phyloP scores from a whole-genome alignment of 2,797 vertebrate genomes.

The Chelonia mydas region DNA sequence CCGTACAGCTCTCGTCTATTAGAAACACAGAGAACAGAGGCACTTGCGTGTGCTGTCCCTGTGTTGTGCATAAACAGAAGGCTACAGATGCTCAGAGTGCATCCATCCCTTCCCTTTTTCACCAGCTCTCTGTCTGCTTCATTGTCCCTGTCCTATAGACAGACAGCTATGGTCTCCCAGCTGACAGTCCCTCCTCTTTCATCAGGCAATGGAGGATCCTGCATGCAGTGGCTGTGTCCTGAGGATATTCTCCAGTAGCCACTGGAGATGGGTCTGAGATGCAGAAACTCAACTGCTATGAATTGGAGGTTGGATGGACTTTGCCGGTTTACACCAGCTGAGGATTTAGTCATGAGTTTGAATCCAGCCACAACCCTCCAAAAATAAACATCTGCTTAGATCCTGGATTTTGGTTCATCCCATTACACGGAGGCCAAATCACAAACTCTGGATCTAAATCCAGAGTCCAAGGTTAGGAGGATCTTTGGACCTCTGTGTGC shows the following conservation, averaged over 20 bases:
- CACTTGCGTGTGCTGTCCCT: not conserved
- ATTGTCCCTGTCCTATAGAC: not conserved
- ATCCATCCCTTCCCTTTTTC: not conserved
- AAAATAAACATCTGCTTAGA: not conserved
- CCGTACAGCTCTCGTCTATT: not conserved
- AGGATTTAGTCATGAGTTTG: not conserved
- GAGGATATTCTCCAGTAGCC: not conserved
- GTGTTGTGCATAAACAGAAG: not conserved
- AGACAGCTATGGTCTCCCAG: not conserved
- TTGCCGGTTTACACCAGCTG: not conserved
- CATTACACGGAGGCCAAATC: not conserved
- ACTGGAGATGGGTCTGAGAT: rapidly evolving
- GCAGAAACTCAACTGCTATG: not conserved
- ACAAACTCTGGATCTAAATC: not conserved
- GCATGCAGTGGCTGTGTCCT: not conserved
- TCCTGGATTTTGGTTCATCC: not conserved
- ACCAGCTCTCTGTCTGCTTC: not conserved
- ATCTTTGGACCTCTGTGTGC: not conserved
- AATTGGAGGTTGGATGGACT: not conserved
- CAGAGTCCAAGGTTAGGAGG: not conserved
- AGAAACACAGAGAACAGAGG: not conserved
- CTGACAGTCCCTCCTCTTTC: not conserved
- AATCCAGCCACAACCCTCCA: not conserved
- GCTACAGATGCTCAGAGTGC: not conserved
- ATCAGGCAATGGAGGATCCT: not conserved